Conservation (phyloP, 2,797 vertebrate genomes). For the Platalea minor region DNA sequence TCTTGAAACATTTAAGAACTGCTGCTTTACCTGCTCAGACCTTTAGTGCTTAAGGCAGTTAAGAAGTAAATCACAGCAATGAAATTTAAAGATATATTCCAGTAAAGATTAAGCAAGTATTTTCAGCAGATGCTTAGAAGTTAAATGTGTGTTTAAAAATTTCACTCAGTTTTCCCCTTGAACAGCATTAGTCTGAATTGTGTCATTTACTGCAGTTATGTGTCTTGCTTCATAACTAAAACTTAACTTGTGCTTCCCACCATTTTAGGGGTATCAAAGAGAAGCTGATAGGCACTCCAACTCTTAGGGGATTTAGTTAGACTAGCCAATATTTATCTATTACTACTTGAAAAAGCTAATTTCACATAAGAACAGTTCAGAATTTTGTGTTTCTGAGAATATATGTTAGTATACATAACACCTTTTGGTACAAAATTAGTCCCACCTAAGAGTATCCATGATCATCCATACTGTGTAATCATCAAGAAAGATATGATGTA, state of each 20-base stretch:
- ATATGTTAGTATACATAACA: not conserved
- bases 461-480: not conserved
- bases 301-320: not conserved
- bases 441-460: not conserved
- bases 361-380: not conserved
- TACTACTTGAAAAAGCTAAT: not conserved
- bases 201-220: not conserved
- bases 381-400: not conserved
- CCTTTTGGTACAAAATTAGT: not conserved
- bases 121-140: not conserved
- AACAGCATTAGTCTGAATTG: not conserved
- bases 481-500: not conserved
- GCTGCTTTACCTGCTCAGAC: not conserved
- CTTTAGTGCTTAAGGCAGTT: not conserved
- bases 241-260: not conserved
- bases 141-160: not conserved
- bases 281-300: not conserved
- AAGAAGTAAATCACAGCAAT: not conserved
- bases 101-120: not conserved
- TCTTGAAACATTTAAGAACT: not conserved
- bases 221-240: not conserved
- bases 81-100: not conserved
- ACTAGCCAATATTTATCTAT: not conserved
- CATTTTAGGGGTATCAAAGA: not conserved
- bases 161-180: not conserved